Evolutionary conservation across 2,797 vertebrate genomes (phyloP).

Genomic region (Micromesistius poutassou): DNA sequence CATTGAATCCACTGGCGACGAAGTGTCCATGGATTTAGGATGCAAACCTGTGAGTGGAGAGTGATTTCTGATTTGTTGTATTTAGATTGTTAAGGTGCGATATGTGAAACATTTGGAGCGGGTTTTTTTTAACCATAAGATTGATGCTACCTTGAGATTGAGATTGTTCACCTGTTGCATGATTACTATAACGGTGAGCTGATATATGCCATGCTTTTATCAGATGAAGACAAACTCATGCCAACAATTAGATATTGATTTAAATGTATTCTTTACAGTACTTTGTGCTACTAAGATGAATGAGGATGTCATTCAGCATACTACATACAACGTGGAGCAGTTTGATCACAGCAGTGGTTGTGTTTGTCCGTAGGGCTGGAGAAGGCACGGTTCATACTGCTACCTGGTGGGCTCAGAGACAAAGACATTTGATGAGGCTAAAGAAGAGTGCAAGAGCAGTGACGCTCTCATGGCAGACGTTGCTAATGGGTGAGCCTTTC

Average conservation of each 20-base stretch:
- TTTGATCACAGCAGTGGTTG: background rate
- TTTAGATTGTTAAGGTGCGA: background rate
- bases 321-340: background rate
- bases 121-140: too few relatives aligned
- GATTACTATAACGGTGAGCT: background rate
- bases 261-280: background rate
- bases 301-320: background rate
- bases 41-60: constrained; percentile 80
- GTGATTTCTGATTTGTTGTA: background rate
- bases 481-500: constrained; percentile 79
- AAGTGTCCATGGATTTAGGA: constrained; percentile 65
- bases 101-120: background rate
- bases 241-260: background rate
- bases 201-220: background rate
- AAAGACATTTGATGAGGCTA: constrained; percentile 83
- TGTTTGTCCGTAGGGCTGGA: constrained; percentile 81
- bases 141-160: too few relatives aligned
- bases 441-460: constrained; percentile 75
- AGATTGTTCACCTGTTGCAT: background rate
- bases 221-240: background rate
- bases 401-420: constrained; percentile 81
- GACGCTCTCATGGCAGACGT: constrained; percentile 80
- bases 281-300: background rate
- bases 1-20: constrained; percentile 45
- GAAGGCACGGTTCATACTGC: constrained; percentile 83